Evolutionary conservation across 2,888 invertebrate genomes (phyloP), one percentile per base, ranked within the genome.

Genomic region (Volucella zonaria): DNA sequence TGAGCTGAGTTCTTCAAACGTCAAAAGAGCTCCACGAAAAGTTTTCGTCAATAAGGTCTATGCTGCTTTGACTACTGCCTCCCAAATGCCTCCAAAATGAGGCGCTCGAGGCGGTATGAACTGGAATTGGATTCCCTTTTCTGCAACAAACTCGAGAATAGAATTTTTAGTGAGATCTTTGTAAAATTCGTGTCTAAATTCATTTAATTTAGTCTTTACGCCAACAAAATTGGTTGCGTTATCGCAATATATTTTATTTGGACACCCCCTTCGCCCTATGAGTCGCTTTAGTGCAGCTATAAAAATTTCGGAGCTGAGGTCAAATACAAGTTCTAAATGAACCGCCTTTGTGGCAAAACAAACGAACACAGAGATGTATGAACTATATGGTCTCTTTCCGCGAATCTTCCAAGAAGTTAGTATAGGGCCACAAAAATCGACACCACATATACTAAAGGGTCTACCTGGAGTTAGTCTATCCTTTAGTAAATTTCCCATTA

Each of bases 111-210:
- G n/a, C n/a, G n/a, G n/a, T n/a, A n/a, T n/a, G n/a, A n/a, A n/a
- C n/a, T n/a, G n/a, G n/a, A n/a, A n/a, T n/a, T n/a, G n/a, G n/a
- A n/a, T n/a, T n/a, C n/a, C n/a, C n/a, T n/a, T n/a, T n/a, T n/a
- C n/a, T n/a, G n/a, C n/a, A n/a, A n/a, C n/a, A n/a, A n/a, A n/a
- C n/a, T n/a, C n/a, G n/a, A n/a, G n/a, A n/a, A n/a, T n/a, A n/a
- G n/a, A n/a, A n/a, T n/a, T n/a, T n/a, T n/a, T n/a, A n/a, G n/a
- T n/a, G n/a, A n/a, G 9, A 54, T 66, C 10, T 47, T 64, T 56
- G 31, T 52, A 51, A 66, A 83, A 75, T 9, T 14, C 42, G 43
- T 74, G 42, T 56, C 51, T 74, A n/a, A 86, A 66, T 40, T 64
- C 54, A 40, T 14, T 79, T 12, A 71, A 43, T 67, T 62, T 49